Conservation (phyloP, 92 coral and sea anemone species). For the Heliopora coerulea region DNA sequence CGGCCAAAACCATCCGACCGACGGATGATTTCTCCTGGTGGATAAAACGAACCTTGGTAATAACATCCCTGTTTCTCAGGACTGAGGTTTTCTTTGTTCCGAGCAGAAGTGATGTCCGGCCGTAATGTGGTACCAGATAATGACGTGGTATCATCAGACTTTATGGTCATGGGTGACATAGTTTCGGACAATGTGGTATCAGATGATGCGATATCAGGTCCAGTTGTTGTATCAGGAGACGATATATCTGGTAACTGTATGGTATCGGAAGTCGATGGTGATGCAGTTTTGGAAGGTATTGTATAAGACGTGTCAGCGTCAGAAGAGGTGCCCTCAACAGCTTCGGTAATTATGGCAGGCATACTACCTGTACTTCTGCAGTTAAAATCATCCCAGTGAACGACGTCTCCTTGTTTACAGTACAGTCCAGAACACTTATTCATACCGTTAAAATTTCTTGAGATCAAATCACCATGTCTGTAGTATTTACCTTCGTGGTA, state of each 20-base stretch:
- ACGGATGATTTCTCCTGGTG: conserved; percentile 21
- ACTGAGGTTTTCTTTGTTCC: not conserved
- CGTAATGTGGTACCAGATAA: not conserved
- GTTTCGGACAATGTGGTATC: not conserved
- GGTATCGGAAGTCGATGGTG: not conserved
- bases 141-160: not conserved
- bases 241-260: conserved; percentile 6
- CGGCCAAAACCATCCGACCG: not conserved
- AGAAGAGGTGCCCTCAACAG: not conserved
- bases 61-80: conserved; percentile 22
- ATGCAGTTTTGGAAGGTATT: not conserved
- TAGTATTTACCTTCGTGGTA: not conserved
- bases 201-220: conserved; percentile 7
- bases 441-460: not conserved
- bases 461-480: conserved; percentile 4
- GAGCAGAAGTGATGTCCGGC: not conserved
- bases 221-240: not conserved
- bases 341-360: too few species aligned
- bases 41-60: conserved; percentile 10
- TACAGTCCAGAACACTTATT: conserved; percentile 21
- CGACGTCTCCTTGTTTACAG: conserved; percentile 11
- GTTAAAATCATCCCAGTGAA: not conserved
- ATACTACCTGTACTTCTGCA: not conserved
- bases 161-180: not conserved
- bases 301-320: not conserved